Evolutionary conservation across 2,888 invertebrate species (phyloP), one percentile per base, ranked within the genome.

Genomic region (Cataglyphis altisquamis): DNA sequence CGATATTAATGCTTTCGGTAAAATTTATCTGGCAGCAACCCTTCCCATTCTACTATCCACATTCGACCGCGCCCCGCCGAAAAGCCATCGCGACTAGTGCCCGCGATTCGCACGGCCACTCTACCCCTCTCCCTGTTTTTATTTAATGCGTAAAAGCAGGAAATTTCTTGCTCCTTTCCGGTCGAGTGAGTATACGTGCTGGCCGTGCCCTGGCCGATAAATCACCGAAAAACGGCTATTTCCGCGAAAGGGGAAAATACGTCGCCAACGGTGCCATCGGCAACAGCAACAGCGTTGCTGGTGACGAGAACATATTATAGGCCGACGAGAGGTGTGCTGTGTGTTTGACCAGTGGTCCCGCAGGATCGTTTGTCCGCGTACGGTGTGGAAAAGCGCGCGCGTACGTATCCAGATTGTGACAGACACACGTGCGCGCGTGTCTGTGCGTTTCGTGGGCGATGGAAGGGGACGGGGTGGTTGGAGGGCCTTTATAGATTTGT

Each of bases 271-370:
- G 87, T 78, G 83, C 74, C 82, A 81, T 75, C 75, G 86, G 84
- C 80, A 86, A 84, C 84, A 81, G 88, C 80, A 86, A 90, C 90
- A 91, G 91, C 91, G 90, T 91, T 93, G 93, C 89, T 91, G 86
- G 90, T 93, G 93, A 93, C 93, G 91, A 92, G 92, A 91, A 93
- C 93, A 93, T 93, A 93, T 93, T 93, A 93, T 91, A 86, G 90
- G 87, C 83, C 86, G 86, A 84, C 85, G 74, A 82, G 85, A 88
- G 88, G 87, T 87, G 90, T 84, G 87, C 77, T 84, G 86, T 87
- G 90, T 92, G 92, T 93, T 93, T 92, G 93, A 94, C 91, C 92
- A 91, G 86, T 84, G 90, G 89, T 89, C 89, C 85, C 87, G 88
- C 90, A 86, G 88, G 88, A 89, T 92, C 91, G 91, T 92, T 92